These are phyloP conservation scores for Thunnus maccoyii DNA, from an alignment of 2,113 vertebrate species.

Conservation along the genomic window DNA sequence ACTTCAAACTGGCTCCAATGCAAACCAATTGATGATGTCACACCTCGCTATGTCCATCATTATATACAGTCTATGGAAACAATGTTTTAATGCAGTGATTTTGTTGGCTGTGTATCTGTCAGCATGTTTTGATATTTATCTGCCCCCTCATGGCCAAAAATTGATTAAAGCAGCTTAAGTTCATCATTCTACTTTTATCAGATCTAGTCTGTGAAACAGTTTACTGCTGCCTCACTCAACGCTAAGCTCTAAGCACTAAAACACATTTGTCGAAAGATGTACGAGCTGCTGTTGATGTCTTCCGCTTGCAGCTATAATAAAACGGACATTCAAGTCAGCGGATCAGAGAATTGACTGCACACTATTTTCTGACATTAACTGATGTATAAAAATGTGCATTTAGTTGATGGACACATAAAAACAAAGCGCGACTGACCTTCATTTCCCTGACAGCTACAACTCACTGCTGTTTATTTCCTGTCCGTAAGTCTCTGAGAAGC, in stretches of 20 bases:
- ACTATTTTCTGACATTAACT: constrained; percentile 7
- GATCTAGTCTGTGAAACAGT: neutral
- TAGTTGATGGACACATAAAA: constrained; percentile 34
- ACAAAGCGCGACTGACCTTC: constrained; percentile 48
- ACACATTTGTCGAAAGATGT: neutral
- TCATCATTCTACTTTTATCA: constrained; percentile 14
- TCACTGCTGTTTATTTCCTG: constrained; percentile 25
- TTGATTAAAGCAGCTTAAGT: neutral
- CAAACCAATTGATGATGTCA: too few species aligned
- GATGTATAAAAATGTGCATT: constrained; percentile 30
- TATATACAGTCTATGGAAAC: too few species aligned
- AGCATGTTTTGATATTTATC: neutral
- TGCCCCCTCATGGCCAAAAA: neutral
- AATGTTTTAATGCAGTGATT: neutral
- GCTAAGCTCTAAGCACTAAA: neutral
- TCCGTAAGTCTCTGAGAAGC: neutral
- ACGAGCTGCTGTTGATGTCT: neutral
- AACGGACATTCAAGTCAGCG: constrained; percentile 2
- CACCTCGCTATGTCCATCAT: too few species aligned
- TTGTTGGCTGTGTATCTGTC: neutral
- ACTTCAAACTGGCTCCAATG: too few species aligned
- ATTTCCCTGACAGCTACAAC: constrained; percentile 12
- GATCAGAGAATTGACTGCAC: neutral
- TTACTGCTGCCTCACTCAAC: neutral
- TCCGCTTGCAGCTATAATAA: neutral